Base-by-base conservation (phyloP, 2,113 vertebrate genomes). In the Brachyistius frenatus region DNA sequence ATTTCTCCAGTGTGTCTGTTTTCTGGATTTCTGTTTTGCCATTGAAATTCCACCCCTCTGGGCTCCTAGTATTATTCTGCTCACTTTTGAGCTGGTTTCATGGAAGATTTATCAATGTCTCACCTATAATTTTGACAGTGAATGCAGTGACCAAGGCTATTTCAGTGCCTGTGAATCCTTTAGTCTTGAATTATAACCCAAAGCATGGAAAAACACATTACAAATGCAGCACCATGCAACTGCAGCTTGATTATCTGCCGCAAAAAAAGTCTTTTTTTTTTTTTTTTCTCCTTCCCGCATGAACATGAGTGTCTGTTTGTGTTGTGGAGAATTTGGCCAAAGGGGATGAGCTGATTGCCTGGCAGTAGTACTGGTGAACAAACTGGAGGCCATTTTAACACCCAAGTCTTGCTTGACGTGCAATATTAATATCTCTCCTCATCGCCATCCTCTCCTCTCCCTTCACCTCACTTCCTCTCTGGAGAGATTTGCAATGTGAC, bases 321-420 rank as follows among this genome's bases (percentile, higher is more conserved):
- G 76, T 77, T 77, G 77, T 69, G 56, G 72, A 80, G 58, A 58
- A 76, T 81, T 70, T 66, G 77, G 86, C 89, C 72, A 49, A 69
- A 85, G 81, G 83, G 72, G 78, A 89, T 73, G 47, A 78, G 52
- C 76, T 78, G 63, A 86, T 84, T 80, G 60, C 56, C 88, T 78
- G 75, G 79, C 82, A 76, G 39, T 37, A 2, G 84, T 54, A 52
- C 67, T 67, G 68, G 77, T 54, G 54, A 86, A 76, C 73, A 76
- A 92, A 86, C 86, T 84, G 73, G 73, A 86, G 86, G 88, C 74
- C 90, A 83, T 88, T 89, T 86, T 90, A 79, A 63, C 87, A 88
- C 86, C 81, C 78, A 70, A 82, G 70, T 82, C 61, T 81, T 82
- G 39, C 23, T 23, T 23, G 23, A 23, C 23, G 66, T 86, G 76